Base-by-base conservation (phyloP, 2,888 invertebrate species). In the Sisyra nigra region DNA sequence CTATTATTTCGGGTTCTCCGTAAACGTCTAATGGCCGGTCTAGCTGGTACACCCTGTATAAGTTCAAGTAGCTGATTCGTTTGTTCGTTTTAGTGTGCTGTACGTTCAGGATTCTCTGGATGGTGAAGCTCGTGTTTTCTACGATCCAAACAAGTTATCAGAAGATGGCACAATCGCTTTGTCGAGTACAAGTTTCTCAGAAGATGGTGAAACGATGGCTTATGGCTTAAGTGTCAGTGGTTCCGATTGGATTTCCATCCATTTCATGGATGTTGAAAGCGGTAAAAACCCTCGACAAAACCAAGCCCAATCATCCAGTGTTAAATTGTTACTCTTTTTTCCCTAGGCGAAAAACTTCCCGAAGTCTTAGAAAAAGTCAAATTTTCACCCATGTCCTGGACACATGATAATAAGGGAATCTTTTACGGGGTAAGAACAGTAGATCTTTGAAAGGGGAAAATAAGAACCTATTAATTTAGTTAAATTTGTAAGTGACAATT, bases 161-260 rank as follows among this genome's bases (percentile, higher is more conserved):
- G 77, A 80, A 8, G 97, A 98, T 67, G 93, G 92, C 33, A 91
- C 91, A 2, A 70, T 89, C 41, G 81, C 89, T 3, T 66, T 93
- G 36, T 72, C 78, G 0, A 73, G 73, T 47, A 77, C 75, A 37
- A 67, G 77, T 19, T 93, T 91, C 65, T 88, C 92, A 1, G 84
- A 94, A 54, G 84, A 97, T 66, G 94, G 94, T 10, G 70, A 74
- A 54, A 79, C 78, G 18, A 81, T 87, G 65, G 94, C 94, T 0
- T 97, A 94, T 64, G 89, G 86, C 0, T 67, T 97, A 2, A 92
- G 92, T 50, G 76, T 77, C 47, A 89, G 88, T 60, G 97, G 97
- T 1, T 94, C 94, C 2, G 97, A 98, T 61, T 97, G 97, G 97
- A 77, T 82, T 50, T 88, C 85, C 40, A 87, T 97, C 54, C 80